Conservation (phyloP, 2,888 invertebrate genomes). For the Ochlodes sylvanus region DNA sequence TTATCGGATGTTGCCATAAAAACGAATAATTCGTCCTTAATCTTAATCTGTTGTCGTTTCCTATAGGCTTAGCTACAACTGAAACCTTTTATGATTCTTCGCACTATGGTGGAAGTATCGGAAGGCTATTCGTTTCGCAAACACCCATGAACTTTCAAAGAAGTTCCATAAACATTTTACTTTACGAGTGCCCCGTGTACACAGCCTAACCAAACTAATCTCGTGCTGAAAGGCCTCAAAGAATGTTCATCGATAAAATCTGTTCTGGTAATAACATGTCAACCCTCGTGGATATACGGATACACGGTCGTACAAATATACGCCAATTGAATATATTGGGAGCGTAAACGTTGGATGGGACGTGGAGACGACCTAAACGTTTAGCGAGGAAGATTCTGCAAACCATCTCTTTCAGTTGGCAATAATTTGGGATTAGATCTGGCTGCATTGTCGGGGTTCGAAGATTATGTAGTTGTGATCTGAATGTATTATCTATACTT, state of each 20-base stretch:
- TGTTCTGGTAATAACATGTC: slow-evolving; percentile 39
- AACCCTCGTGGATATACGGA: slow-evolving; percentile 35
- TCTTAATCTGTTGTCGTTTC: background rate
- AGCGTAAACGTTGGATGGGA: slow-evolving; percentile 30
- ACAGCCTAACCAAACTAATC: slow-evolving; percentile 39
- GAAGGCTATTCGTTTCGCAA: slow-evolving; percentile 9
- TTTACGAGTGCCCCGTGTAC: slow-evolving; percentile 18
- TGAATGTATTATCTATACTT: background rate
- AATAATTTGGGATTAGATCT: slow-evolving; percentile 18
- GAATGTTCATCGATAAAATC: slow-evolving; percentile 37
- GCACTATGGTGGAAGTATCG: background rate
- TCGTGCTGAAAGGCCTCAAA: slow-evolving; percentile 10
- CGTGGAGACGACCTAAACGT: slow-evolving; percentile 21
- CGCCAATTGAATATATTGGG: slow-evolving; percentile 35
- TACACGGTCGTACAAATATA: slow-evolving; percentile 31
- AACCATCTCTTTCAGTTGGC: slow-evolving; percentile 16
- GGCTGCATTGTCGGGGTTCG: slow-evolving; percentile 4
- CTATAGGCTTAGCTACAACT: background rate
- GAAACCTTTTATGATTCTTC: background rate
- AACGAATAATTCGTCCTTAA: background rate
- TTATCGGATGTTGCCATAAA: too few species aligned
- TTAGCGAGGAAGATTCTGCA: slow-evolving; percentile 19
- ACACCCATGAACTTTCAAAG: slow-evolving; percentile 23
- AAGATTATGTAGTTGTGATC: slow-evolving; percentile 6
- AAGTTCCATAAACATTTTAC: slow-evolving; percentile 24